Evolutionary conservation across 2,888 invertebrate genomes (phyloP).

Genomic region (Meiosimyza platycephala): DNA sequence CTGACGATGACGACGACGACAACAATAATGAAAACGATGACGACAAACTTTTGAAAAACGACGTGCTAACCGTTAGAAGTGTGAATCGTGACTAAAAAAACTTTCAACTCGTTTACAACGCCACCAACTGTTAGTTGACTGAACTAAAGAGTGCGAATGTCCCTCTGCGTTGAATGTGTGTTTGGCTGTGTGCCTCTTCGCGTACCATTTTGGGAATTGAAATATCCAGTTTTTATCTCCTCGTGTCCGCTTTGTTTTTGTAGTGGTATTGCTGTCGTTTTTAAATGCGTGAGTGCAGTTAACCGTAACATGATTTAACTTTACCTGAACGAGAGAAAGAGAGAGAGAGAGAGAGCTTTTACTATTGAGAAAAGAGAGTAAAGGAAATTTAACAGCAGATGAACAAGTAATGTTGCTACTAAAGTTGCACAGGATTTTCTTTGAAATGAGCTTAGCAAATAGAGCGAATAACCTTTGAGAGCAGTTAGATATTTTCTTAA

Average conservation of each 20-base stretch:
- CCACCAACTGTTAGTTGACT: slow-evolving; percentile 48
- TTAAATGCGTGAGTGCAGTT: not conserved
- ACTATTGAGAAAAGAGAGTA: too few species aligned
- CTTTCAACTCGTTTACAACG: slow-evolving; percentile 47
- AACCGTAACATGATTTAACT: not conserved
- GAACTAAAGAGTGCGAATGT: slow-evolving; percentile 44
- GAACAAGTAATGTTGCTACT: too few species aligned
- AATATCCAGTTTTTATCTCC: not conserved
- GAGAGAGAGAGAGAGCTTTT: too few species aligned
- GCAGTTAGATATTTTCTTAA: too few species aligned
- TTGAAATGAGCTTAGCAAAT: too few species aligned
- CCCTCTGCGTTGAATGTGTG: not conserved
- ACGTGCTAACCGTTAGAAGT: slow-evolving; percentile 60
- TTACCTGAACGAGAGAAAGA: not conserved
- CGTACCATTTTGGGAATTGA: slow-evolving; percentile 12
- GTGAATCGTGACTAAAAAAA: slow-evolving; percentile 62
- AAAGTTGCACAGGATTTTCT: too few species aligned
- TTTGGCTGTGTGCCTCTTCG: not conserved
- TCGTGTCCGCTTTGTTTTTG: not conserved
- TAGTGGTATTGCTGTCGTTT: not conserved
- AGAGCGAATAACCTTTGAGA: too few species aligned
- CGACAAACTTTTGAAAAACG: slow-evolving; percentile 37
- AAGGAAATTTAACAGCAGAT: too few species aligned
- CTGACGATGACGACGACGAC: not conserved
- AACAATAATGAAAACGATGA: not conserved